Percentiles rank a stretch among this genome's conserved stretches.
Conservation (phyloP, 2,113 vertebrate species). For the Acrocephalus arundinaceus region DNA sequence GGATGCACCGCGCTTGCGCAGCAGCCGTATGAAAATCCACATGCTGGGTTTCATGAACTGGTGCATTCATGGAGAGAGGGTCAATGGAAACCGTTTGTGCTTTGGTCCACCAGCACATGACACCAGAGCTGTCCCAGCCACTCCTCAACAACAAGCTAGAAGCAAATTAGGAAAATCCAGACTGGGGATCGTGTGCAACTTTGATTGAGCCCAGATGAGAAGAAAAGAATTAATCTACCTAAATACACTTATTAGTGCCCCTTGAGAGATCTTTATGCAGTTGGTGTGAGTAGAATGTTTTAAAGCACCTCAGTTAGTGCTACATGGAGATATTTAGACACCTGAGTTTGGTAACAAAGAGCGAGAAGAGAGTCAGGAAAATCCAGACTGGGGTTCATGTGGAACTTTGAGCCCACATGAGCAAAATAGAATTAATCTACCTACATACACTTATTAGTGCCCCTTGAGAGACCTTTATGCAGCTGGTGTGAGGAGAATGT, state of each 20-base stretch:
- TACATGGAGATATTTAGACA: not conserved
- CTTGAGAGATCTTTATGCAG: not conserved
- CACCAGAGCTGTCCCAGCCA: not conserved
- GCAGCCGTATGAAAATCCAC: not conserved
- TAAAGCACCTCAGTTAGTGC: not conserved
- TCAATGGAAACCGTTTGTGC: not conserved
- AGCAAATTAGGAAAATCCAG: not conserved
- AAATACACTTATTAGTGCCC: not conserved
- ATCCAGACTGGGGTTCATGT: not conserved
- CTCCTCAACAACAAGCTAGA: not conserved
- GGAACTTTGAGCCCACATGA: not conserved
- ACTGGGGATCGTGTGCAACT: not conserved
- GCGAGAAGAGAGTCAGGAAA: not conserved
- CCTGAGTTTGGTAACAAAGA: not conserved
- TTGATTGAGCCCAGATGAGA: not conserved
- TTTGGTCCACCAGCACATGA: not conserved
- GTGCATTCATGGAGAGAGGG: not conserved
- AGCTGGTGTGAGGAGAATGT: not conserved
- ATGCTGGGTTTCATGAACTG: not conserved
- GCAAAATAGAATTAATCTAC: not conserved
- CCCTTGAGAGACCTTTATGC: not conserved
- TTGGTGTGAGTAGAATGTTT: not conserved
- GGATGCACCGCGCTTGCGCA: not conserved
- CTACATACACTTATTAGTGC: not conserved
- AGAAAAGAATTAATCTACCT: not conserved